Evolutionary conservation across 1,140 invertebrate species (phyloP).

Genomic region (Cardiocondyla obscurior): DNA sequence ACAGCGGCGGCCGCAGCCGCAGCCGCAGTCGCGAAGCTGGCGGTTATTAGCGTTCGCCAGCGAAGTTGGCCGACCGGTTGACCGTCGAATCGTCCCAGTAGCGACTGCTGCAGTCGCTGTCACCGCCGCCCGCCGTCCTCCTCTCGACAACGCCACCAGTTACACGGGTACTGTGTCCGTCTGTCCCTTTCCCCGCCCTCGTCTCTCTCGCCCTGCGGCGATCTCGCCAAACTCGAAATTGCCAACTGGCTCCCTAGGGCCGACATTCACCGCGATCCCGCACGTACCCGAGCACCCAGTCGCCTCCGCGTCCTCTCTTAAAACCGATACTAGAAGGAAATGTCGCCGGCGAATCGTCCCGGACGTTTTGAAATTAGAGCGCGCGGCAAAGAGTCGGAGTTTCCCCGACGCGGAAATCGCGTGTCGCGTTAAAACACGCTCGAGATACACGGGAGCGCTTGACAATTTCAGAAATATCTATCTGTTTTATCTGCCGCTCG

Average conservation of each 20-base stretch:
- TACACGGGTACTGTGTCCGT: slow-evolving; percentile 44
- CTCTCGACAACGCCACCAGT: slow-evolving; percentile 55
- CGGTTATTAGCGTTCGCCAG: slow-evolving; percentile 75
- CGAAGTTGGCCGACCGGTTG: slow-evolving; percentile 76
- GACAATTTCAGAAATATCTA: neutral
- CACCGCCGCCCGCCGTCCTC: slow-evolving; percentile 27
- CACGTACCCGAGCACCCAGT: slow-evolving; percentile 50
- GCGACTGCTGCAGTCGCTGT: slow-evolving; percentile 47
- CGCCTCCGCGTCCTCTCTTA: slow-evolving; percentile 15
- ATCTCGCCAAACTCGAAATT: slow-evolving; percentile 79
- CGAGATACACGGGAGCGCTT: neutral
- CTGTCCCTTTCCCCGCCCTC: too few relatives aligned
- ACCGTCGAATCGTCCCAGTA: slow-evolving; percentile 69
- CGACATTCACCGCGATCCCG: slow-evolving; percentile 71
- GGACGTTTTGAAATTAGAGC: slow-evolving; percentile 7
- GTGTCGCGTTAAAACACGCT: neutral
- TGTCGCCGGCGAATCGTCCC: neutral
- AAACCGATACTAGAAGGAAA: slow-evolving; percentile 32
- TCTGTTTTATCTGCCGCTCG: neutral
- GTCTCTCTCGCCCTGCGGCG: slow-evolving; percentile 54
- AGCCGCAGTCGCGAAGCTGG: slow-evolving; percentile 70
- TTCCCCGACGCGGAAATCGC: neutral
- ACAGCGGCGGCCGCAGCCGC: slow-evolving; percentile 38
- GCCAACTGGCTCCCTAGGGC: slow-evolving; percentile 71
- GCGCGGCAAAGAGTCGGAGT: neutral